Evolutionary conservation across 2,113 vertebrate species (phyloP), one percentile per base, ranked within the genome.

Genomic region (Plectropomus leopardus): DNA sequence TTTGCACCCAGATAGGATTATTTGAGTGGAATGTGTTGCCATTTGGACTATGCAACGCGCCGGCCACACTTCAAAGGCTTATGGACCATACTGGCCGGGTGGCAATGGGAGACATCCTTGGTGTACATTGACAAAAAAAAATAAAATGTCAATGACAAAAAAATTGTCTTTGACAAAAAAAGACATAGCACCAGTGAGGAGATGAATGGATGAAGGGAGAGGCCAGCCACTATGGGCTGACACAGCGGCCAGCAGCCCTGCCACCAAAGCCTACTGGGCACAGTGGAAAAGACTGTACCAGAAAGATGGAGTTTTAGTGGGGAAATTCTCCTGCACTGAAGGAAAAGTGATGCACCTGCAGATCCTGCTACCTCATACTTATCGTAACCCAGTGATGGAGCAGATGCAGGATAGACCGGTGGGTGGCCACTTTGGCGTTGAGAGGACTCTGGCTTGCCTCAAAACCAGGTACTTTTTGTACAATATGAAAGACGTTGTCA

Each of bases 1-100:
- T 79, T 6, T 79, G 50, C 17, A 79, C 50, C 9, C 0, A 0
- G 0, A 79, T 57, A 6, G 23, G 30, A 0, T 9, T 66, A 0
- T 80, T 72, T 1, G 0, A 80, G 6, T 80, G 51, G 40, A 57
- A 65, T 0, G 45, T 72, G 50, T 72, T 50, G 48, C 58, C n/a
- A 0, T 70, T 70, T 14, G 1, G 72, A 5, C 51, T 70, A 0
- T 55, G 67, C 4, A 55, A 55, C 1, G 23, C n/a, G 48, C 67
- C 13, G 0, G 61, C 78, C 6, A 50, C 6, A 0, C 68, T 74
- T 2, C 78, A 81, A 1, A 0, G 4, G 0, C 44, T 72, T 0
- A 76, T 77, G 73, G 73, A 59, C 14, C 8, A 9, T 36, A 6
- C 34, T 36, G 34, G 34, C 9, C 7, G 34, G 34, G 34, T 2